Evolutionary conservation across 2,888 invertebrate species (phyloP).

Genomic region (Monochamus alternatus): DNA sequence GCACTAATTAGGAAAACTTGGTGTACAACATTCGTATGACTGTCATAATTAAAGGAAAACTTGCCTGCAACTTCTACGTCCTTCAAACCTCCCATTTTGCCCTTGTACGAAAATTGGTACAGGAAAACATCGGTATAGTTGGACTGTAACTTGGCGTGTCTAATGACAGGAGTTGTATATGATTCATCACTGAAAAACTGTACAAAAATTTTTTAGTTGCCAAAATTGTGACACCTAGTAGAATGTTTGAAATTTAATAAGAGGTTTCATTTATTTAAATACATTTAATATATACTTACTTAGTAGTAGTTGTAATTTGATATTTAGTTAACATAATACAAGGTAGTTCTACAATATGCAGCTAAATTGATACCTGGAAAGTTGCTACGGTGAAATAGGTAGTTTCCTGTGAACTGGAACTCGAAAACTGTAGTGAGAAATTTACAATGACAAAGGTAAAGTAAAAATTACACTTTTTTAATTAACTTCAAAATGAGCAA

Average conservation of each 20-base stretch:
- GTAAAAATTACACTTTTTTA: no score
- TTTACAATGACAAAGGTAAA: no score
- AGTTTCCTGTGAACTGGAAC: no score
- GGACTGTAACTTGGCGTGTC: conserved; percentile 41
- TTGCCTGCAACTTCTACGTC: conserved; percentile 27
- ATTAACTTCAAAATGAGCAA: no score
- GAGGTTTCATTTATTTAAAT: no score
- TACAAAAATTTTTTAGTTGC: conserved; percentile 2
- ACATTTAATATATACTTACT: background rate
- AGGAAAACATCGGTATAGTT: conserved; percentile 39
- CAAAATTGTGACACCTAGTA: background rate
- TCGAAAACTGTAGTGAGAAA: no score
- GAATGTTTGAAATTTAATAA: background rate
- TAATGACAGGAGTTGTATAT: conserved; percentile 26
- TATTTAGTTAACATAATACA: background rate
- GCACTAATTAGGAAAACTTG: no score
- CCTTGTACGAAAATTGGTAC: conserved; percentile 45
- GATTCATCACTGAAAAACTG: conserved; percentile 37
- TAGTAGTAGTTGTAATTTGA: no score
- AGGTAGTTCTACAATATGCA: no score
- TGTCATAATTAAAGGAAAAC: background rate
- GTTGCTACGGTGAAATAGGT: no score
- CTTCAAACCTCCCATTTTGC: conserved; percentile 25
- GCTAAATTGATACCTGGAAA: no score
- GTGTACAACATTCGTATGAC: no score